Percentiles rank a stretch among this genome's conserved stretches.
Evolutionary conservation across 2,797 vertebrate species (phyloP).

Genomic region (Bradypodion pumilum): DNA sequence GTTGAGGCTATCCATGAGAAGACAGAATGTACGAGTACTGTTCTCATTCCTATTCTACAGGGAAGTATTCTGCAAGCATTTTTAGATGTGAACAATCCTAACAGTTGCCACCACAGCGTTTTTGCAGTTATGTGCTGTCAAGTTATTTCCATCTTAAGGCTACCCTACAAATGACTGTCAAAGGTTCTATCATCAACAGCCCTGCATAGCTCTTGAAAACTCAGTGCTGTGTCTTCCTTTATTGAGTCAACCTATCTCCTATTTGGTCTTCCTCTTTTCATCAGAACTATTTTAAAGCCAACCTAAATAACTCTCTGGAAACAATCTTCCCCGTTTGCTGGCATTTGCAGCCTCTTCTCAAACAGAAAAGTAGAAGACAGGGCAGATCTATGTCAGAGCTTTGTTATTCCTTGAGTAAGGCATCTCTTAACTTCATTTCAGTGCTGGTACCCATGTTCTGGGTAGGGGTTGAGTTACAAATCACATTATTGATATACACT

Average conservation of each 20-base stretch:
- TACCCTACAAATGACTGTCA: no score
- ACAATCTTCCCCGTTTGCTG: background rate
- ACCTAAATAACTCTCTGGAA: background rate
- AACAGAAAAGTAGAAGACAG: background rate
- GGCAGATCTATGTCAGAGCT: constrained; percentile 5
- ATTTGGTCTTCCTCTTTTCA: no score
- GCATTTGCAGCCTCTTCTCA: background rate
- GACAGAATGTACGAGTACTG: no score
- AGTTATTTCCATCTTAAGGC: no score
- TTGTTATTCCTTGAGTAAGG: constrained; percentile 4
- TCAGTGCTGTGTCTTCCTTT: no score
- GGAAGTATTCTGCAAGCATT: background rate
- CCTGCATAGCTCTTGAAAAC: no score
- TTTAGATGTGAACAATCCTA: background rate
- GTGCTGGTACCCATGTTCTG: background rate
- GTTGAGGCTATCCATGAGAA: no score
- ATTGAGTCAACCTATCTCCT: no score
- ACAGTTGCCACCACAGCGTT: background rate
- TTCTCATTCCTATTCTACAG: background rate
- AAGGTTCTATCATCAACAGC: no score
- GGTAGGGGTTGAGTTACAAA: constrained; percentile 22
- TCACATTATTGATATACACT: constrained; percentile 4
- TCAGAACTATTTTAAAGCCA: background rate
- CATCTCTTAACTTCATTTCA: constrained; percentile 24
- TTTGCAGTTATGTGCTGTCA: background rate